Evolutionary conservation across 2,797 vertebrate genomes (phyloP), one percentile per base, ranked within the genome.

Genomic region (Netta rufina): DNA sequence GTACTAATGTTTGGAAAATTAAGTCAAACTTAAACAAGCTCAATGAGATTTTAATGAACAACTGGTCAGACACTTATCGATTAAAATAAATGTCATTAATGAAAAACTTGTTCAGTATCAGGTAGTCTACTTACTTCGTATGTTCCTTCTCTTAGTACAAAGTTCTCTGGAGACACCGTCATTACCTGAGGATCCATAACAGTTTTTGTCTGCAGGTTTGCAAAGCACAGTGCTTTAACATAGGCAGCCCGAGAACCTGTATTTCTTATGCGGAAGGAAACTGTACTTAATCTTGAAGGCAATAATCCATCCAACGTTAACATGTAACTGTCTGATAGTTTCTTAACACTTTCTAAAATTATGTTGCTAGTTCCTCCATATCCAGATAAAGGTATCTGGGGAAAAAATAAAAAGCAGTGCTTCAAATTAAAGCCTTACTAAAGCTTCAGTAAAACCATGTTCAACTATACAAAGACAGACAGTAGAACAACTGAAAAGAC

Each of bases 361-460:
- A 99, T 96, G 93, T 98, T 99, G 96, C 99, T 99, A 87, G 98
- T 98, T 95, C 99, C 99, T 70, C 99, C 99, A 53, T 99, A 99
- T 92, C 99, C 99, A 33, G 99, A 99, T 70, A 99, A 98, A 0
- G 99, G 99, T 97, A 99, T 99, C 99, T 99, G 18, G 11, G 10
- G 22, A 18, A 38, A 38, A 21, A 27, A 6, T 79, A 97, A 24
- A 30, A 92, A 75, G 22, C 4, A 33, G 32, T 67, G 72, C 11
- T 56, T 82, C 24, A 82, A 45, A 47, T 38, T 4, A 58, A 89
- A 33, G 30, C 4, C 9, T 81, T 8, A 39, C 3, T 15, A 71
- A 54, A 65, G 38, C 4, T 38, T 84, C 33, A 32, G 13, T 38
- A 30, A 28, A 76, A 41, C 47, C 69, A 14, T 1, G 3, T 24